Evolutionary conservation across 2,113 vertebrate species (phyloP).

Genomic region (Rallus limicola): DNA sequence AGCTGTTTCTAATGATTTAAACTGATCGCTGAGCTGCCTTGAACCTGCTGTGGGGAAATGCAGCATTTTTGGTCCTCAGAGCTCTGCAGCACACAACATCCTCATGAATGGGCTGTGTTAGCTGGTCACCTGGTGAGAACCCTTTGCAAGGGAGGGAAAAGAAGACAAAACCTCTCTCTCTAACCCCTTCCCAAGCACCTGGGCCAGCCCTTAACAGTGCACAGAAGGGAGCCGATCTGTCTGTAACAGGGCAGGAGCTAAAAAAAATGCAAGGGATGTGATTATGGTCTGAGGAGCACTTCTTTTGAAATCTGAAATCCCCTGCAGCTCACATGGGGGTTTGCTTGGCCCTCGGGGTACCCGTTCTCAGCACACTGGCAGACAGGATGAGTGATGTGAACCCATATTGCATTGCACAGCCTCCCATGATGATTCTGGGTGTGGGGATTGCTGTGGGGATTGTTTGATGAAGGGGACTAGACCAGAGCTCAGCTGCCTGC

Average conservation of each 20-base stretch:
- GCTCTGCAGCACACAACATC: background rate
- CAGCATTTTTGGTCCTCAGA: background rate
- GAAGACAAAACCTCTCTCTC: background rate
- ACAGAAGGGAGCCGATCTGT: background rate
- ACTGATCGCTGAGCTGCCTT: background rate
- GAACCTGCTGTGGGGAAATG: background rate
- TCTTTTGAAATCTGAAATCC: background rate
- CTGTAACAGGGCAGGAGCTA: background rate
- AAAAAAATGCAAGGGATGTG: background rate
- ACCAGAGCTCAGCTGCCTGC: background rate
- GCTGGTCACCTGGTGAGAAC: background rate
- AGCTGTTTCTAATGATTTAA: background rate
- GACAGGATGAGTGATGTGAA: background rate
- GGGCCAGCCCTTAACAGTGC: background rate
- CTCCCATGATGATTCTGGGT: background rate
- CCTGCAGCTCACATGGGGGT: background rate
- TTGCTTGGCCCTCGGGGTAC: background rate
- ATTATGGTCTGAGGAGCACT: background rate
- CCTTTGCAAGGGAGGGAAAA: background rate
- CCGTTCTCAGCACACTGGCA: background rate
- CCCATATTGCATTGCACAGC: background rate
- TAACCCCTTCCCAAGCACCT: background rate
- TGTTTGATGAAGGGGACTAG: background rate
- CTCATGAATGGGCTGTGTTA: fast-evolving
- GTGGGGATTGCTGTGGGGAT: background rate